A percentile compares a stretch with the other conserved stretches of the same genome.
Evolutionary conservation across 2,888 invertebrate genomes (phyloP).

Genomic region (Cosmopolites sordidus): DNA sequence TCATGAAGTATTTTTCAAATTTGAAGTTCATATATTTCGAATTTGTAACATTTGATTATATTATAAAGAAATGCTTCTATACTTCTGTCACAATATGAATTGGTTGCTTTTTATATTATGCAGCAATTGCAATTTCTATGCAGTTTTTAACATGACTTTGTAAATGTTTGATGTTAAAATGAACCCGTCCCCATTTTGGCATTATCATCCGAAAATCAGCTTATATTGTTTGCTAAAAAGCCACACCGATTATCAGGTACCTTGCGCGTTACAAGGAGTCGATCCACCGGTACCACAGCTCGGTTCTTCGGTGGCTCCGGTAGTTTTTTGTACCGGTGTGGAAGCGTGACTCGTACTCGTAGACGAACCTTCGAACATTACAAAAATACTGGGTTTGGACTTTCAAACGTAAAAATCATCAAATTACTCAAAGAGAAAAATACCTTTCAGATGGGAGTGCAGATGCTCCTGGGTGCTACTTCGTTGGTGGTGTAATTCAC

Average conservation of each 20-base stretch:
- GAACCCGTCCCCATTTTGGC: too few relatives aligned
- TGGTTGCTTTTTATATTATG: too few relatives aligned
- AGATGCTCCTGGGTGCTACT: conserved; percentile 34
- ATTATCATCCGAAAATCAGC: too few relatives aligned
- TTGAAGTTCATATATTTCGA: too few relatives aligned
- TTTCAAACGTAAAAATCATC: neutral
- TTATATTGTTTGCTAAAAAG: neutral
- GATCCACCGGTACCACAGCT: conserved; percentile 32
- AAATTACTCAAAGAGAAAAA: neutral
- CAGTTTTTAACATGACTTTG: too few relatives aligned
- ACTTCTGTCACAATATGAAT: too few relatives aligned
- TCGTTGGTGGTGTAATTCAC: conserved; percentile 44
- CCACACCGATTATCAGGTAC: conserved; percentile 19
- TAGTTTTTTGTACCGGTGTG: conserved; percentile 43
- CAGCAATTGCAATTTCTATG: too few relatives aligned
- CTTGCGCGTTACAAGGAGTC: conserved; percentile 34
- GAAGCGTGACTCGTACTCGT: conserved; percentile 46
- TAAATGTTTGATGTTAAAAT: too few relatives aligned
- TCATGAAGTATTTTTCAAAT: too few relatives aligned
- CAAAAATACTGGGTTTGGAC: neutral
- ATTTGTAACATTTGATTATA: too few relatives aligned
- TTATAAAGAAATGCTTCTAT: too few relatives aligned
- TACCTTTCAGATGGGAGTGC: conserved; percentile 42
- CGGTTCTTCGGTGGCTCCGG: conserved; percentile 38
- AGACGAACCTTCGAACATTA: conserved; percentile 31